phyloP scores from a whole-genome alignment of 2,888 invertebrate genomes.

The Smittia sp. region DNA sequence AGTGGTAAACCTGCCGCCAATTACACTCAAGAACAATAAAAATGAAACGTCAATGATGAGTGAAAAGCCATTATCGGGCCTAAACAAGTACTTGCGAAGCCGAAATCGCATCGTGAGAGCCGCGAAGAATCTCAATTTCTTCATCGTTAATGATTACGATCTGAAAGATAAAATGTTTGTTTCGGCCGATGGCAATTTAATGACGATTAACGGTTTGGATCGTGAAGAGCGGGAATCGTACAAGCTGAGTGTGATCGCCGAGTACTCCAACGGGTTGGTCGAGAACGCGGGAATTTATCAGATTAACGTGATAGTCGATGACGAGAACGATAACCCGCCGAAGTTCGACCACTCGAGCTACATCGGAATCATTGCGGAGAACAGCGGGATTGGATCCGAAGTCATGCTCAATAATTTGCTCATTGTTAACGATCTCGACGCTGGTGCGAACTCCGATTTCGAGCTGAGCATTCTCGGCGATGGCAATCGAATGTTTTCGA shows the following conservation, averaged over 20 bases:
- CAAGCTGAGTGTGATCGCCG: constrained; percentile 75
- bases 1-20: constrained; percentile 35
- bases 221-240: constrained; percentile 71
- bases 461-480: constrained; percentile 69
- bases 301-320: constrained; percentile 75
- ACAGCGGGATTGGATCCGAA: constrained; percentile 67
- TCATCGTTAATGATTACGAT: constrained; percentile 81
- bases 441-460: constrained; percentile 66
- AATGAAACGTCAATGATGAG: neutral
- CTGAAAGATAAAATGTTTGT: constrained; percentile 75
- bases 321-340: constrained; percentile 86
- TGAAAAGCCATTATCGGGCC: constrained; percentile 21
- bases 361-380: constrained; percentile 76
- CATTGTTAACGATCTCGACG: constrained; percentile 69
- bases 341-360: constrained; percentile 69
- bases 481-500: constrained; percentile 67
- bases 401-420: constrained; percentile 68
- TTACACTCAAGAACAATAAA: constrained; percentile 26
- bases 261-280: constrained; percentile 67
- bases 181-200: constrained; percentile 74
- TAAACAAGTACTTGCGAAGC: constrained; percentile 5
- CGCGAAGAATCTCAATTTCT: constrained; percentile 60
- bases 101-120: constrained; percentile 44
- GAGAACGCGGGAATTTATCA: constrained; percentile 75
- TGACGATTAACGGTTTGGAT: constrained; percentile 72